Base-by-base conservation (phyloP, 2,888 invertebrate species). In the Lampropteryx suffumata region DNA sequence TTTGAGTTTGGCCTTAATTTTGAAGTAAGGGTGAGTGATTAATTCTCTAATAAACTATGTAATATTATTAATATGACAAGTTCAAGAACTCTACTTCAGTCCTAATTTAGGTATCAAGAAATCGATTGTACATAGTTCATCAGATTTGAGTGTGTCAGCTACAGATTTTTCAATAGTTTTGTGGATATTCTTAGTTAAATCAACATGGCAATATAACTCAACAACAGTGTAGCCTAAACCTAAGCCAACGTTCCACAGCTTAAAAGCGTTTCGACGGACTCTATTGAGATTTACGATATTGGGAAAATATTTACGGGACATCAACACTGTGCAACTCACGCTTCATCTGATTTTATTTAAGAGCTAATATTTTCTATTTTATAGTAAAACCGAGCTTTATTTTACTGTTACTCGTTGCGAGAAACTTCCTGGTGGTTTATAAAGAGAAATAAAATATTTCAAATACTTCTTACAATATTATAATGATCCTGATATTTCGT, bases 281-380 rank as follows among this genome's bases (percentile, higher is more conserved):
- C 41, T 48, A 56, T 58, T 53, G 55, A 58, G 53, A 59, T 59
- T 59, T 56, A 59, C 53, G 59, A 50, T 39, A 39, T 50, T 49
- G 40, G 39, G 39, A 39, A 56, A 54, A 54, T 56, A 56, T 59
- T 59, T 54, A 56, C 56, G 41, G 30, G 48, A 54, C 48, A 46
- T 55, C 44, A 48, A 46, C 33, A 45, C 49, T 35, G n/a, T n/a
- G 44, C 40, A 50, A 55, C 48, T 58, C 44, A 43, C 43, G 47
- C 47, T 49, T 51, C 50, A 45, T 58, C 48, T 42, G 48, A 48
- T 53, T 55, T 56, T 50, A 50, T 50, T 52, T 44, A 26, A 24
- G 14, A 42, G 28, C 24, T 35, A 24, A 42, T 42, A 43, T 40
- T 44, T 44, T 40, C 10, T 34, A 32, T 42, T 49, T 35, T 41